phyloP scores from a whole-genome alignment of 2,888 invertebrate species.

The Chrysolina americana region DNA sequence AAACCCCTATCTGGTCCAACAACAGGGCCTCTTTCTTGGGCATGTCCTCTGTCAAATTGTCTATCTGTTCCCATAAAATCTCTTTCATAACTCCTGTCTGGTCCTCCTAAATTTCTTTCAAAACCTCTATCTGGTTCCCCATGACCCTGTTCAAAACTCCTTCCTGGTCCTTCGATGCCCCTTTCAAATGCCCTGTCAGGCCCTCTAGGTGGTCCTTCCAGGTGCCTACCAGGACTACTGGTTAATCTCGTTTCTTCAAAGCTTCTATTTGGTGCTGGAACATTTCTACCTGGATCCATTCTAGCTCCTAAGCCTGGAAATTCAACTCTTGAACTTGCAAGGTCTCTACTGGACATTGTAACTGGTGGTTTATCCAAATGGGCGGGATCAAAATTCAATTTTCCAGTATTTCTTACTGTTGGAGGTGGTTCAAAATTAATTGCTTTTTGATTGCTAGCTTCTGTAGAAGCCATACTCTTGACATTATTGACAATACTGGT shows the following conservation, averaged over 20 bases:
- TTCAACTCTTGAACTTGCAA: constrained; percentile 8
- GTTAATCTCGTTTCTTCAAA: background rate
- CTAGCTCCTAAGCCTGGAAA: constrained; percentile 19
- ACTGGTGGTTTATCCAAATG: constrained; percentile 20
- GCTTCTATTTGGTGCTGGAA: constrained; percentile 4
- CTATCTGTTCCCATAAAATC: constrained; percentile 1
- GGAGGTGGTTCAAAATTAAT: constrained; percentile 44
- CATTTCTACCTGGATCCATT: background rate
- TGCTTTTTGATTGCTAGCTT: constrained; percentile 32
- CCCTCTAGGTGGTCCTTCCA: background rate
- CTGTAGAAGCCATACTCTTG: constrained; percentile 46
- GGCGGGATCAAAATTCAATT: constrained; percentile 40
- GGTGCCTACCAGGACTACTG: background rate
- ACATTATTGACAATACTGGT: constrained; percentile 62
- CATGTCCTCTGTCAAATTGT: background rate
- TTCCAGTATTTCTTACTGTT: constrained; percentile 20
- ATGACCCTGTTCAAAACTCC: constrained; percentile 2
- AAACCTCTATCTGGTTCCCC: constrained; percentile 15
- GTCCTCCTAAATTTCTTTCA: background rate
- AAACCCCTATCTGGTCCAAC: constrained; percentile 15
- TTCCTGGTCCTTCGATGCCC: constrained; percentile 28
- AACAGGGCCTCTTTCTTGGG: background rate
- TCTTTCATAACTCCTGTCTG: constrained; percentile 11
- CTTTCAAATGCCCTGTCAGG: constrained; percentile 23
- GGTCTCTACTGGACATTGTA: constrained; percentile 6